Evolutionary conservation across 2,797 vertebrate species (phyloP).

Genomic region (Sparus aurata): DNA sequence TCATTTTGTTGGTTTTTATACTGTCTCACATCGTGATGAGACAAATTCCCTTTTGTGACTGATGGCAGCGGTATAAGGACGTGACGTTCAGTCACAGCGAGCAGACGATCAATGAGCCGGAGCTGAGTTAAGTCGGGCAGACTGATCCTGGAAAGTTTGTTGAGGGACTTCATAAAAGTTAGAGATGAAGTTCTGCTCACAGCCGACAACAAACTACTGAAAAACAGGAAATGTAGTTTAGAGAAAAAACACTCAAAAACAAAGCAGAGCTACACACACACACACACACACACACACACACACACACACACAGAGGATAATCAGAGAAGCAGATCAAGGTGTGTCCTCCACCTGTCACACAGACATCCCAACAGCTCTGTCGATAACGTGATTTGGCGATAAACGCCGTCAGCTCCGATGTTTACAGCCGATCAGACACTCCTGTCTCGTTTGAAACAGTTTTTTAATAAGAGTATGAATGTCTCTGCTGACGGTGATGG

Average conservation of each 20-base stretch:
- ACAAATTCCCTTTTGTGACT: too few relatives aligned
- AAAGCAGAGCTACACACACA: conserved; percentile 1
- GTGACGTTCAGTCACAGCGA: too few relatives aligned
- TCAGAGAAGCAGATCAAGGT: conserved; percentile 4
- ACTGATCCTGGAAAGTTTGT: too few relatives aligned
- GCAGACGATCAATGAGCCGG: too few relatives aligned
- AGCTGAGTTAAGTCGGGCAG: too few relatives aligned
- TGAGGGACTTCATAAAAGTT: not conserved
- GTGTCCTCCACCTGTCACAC: not conserved
- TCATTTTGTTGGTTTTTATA: too few relatives aligned
- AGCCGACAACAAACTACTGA: not conserved
- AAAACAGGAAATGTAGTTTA: conserved; percentile 1
- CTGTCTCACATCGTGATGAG: too few relatives aligned
- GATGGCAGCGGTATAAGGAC: too few relatives aligned
- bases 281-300: too few relatives aligned
- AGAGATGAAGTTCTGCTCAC: not conserved
- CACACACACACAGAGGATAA: not conserved
- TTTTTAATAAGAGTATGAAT: not conserved
- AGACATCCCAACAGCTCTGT: not conserved
- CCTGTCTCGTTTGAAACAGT: not conserved
- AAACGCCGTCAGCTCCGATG: not conserved
- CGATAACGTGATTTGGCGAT: not conserved
- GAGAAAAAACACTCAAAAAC: conserved; percentile 35
- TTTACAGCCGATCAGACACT: conserved; percentile 15
- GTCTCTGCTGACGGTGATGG: not conserved